A percentile compares a stretch with the other conserved stretches of the same genome.
phyloP scores from a whole-genome alignment of 2,888 invertebrate species.

The Stomorhina lunata region DNA sequence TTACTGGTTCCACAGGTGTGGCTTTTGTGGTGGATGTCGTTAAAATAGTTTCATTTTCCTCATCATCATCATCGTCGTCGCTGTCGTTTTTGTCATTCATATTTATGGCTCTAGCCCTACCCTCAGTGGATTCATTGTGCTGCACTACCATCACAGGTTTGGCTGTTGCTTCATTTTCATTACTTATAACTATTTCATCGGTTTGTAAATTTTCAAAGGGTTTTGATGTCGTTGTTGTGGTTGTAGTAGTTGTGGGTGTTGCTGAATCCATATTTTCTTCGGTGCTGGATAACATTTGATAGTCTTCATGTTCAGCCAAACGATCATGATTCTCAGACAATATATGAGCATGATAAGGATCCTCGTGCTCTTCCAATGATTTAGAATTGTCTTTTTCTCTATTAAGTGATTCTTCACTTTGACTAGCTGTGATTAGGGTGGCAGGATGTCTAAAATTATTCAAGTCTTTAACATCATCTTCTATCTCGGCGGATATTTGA shows the following conservation, averaged over 20 bases:
- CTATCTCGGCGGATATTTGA: constrained; percentile 75
- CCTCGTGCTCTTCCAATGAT: constrained; percentile 69
- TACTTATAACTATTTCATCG: constrained; percentile 70
- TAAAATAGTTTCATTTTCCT: constrained; percentile 56
- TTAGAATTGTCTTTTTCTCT: constrained; percentile 51
- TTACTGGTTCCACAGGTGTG: constrained; percentile 68
- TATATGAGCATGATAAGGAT: constrained; percentile 77
- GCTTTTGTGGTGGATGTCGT: constrained; percentile 42
- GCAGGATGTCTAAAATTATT: constrained; percentile 77
- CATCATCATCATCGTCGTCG: constrained; percentile 51
- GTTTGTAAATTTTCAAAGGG: constrained; percentile 54
- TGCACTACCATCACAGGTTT: constrained; percentile 63
- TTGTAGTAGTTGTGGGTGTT: constrained; percentile 52
- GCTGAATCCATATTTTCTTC: constrained; percentile 69
- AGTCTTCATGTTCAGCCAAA: constrained; percentile 77
- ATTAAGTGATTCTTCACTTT: constrained; percentile 71
- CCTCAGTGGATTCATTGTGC: constrained; percentile 65
- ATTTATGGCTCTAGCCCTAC: constrained; percentile 77
- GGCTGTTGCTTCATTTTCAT: constrained; percentile 73
- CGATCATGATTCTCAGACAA: constrained; percentile 77
- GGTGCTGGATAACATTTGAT: constrained; percentile 74
- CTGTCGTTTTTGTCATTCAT: constrained; percentile 66
- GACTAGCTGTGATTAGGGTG: constrained; percentile 76
- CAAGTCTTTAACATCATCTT: constrained; percentile 75
- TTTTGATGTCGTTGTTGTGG: constrained; percentile 61